Conservation (phyloP, 2,888 invertebrate genomes). For the Harpalus rufipes region DNA sequence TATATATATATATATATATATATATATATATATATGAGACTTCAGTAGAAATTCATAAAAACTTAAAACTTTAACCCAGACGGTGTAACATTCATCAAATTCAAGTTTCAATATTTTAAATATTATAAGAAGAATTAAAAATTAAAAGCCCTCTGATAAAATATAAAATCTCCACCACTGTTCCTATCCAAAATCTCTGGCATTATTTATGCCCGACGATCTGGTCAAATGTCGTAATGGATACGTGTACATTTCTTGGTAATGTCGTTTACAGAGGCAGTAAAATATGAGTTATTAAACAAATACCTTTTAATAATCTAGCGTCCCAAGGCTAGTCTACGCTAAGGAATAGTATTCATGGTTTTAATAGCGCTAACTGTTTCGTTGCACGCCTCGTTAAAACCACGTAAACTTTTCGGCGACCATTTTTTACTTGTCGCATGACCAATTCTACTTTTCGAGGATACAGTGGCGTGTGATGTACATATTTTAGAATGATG, state of each 20-base stretch:
- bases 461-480: not conserved
- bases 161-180: constrained; percentile 20
- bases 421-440: constrained; percentile 47
- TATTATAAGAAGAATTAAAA: not conserved
- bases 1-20: too few relatives aligned
- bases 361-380: constrained; percentile 45
- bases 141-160: not conserved
- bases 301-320: constrained; percentile 58
- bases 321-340: constrained; percentile 45
- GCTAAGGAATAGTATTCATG: constrained; percentile 42
- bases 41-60: too few relatives aligned
- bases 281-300: constrained; percentile 63
- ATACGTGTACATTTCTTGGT: constrained; percentile 55
- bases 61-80: too few relatives aligned
- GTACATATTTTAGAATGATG: too few relatives aligned
- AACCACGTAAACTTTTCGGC: constrained; percentile 52
- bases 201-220: constrained; percentile 46
- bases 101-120: too few relatives aligned
- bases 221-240: constrained; percentile 50
- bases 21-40: too few relatives aligned
- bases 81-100: too few relatives aligned
- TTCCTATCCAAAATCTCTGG: not conserved
- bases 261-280: constrained; percentile 51
- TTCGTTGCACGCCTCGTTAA: constrained; percentile 58
- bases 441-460: constrained; percentile 3